Base-by-base conservation (phyloP, 2,113 vertebrate species). In the Alouatta palliata region DNA sequence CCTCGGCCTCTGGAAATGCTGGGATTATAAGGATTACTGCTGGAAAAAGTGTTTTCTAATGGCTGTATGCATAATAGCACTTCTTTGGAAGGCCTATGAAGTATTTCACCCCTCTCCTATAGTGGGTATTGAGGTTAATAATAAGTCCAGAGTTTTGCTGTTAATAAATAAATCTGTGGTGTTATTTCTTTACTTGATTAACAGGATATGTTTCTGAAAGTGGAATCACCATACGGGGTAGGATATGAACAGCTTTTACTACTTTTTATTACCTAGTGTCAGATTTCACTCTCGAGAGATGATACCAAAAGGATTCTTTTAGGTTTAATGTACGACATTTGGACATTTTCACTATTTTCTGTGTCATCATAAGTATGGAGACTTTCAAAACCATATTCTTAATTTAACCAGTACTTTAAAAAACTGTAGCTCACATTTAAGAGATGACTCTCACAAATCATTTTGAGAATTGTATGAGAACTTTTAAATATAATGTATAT, bases 161-260 rank as follows among this genome's bases (percentile, higher is more conserved):
- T 91, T 96, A 40, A 30, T 23, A 70, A 68, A 79, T 73, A 94
- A 88, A 86, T 83, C 73, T 71, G 30, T 37, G 61, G 58, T 83
- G 21, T 77, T 88, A 2, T 89, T 96, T 75, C 70, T 40, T 93
- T 76, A 66, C 43, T n/a, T 73, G 20, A 54, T 75, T 20, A 90
- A 43, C 23, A 20, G 52, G 23, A 47, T 82, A 20, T 45, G 14
- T 87, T 92, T 92, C 85, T 92, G 47, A 75, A 90, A 54, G 71
- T 86, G 25, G 68, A 64, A 58, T 68, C 54, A 47, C 10, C 37
- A 30, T 77, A 6, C 19, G 20, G 71, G 61, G 20, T 73, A 77
- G 73, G 43, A 21, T 37, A 40, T 14, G 32, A 43, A 10, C 23
- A 87, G 14, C 61, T 54, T 80, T 19, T 70, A 73, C 61, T 21